Conservation (phyloP, 2,797 vertebrate genomes). For the Triplophysa bombifrons region DNA sequence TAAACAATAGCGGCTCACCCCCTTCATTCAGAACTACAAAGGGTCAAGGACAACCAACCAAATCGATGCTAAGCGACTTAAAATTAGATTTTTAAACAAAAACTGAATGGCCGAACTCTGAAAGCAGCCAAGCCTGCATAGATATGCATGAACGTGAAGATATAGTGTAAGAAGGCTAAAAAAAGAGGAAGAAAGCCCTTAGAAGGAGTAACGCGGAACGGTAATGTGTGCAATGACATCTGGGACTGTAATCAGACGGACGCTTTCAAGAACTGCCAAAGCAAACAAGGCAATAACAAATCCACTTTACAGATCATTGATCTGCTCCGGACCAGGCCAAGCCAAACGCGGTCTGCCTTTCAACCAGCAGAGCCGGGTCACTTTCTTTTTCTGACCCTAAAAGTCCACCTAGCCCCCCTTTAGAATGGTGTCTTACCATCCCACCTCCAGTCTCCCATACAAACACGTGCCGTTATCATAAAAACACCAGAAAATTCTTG, state of each 20-base stretch:
- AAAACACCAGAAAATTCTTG: slow-evolving; percentile 26
- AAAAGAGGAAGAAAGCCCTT: slow-evolving; percentile 67
- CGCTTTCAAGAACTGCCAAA: slow-evolving; percentile 98
- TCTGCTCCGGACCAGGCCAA: slow-evolving; percentile 90
- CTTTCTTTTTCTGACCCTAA: slow-evolving; percentile 44
- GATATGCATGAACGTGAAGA: slow-evolving; percentile 52
- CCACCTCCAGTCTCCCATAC: slow-evolving; percentile 42
- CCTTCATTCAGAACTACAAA: slow-evolving; percentile 44
- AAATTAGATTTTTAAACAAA: slow-evolving; percentile 43
- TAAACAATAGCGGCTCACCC: slow-evolving; percentile 51
- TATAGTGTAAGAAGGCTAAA: slow-evolving; percentile 40
- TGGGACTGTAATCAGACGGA: slow-evolving; percentile 95
- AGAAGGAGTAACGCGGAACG: slow-evolving; percentile 48
- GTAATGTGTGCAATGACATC: slow-evolving; percentile 90
- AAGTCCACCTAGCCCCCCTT: slow-evolving; percentile 31
- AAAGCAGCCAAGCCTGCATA: slow-evolving; percentile 45
- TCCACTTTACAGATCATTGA: slow-evolving; percentile 99
- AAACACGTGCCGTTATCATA: slow-evolving; percentile 28
- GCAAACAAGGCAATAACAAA: slow-evolving; percentile 99
- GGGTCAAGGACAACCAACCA: slow-evolving; percentile 52
- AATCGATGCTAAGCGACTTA: slow-evolving; percentile 57
- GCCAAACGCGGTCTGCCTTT: slow-evolving; percentile 94
- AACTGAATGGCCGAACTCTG: slow-evolving; percentile 42
- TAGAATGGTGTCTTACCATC: slow-evolving; percentile 38
- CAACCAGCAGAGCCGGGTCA: slow-evolving; percentile 74